These are phyloP conservation scores for Panurus biarmicus DNA, from an alignment of 2,113 vertebrate species.

Conservation along the genomic window DNA sequence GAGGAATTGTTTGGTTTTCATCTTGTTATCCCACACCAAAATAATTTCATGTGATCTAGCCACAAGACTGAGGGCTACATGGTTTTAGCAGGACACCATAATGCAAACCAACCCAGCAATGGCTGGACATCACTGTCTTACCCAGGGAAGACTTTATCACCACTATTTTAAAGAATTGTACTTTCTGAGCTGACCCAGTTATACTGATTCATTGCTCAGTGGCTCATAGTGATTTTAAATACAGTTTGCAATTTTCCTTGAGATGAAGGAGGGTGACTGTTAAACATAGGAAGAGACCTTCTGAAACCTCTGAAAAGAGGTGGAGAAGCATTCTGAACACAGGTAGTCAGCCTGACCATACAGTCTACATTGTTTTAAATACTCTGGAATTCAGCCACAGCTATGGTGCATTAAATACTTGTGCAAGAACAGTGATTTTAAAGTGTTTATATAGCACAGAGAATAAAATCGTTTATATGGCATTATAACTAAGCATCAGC, in stretches of 20 bases:
- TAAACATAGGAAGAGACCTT: not conserved
- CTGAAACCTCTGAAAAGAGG: not conserved
- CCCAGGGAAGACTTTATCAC: not conserved
- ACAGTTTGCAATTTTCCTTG: not conserved
- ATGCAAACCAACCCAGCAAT: not conserved
- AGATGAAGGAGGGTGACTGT: not conserved
- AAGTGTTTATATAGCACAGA: not conserved
- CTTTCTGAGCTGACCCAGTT: not conserved
- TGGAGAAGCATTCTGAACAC: not conserved
- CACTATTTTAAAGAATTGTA: not conserved
- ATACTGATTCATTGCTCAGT: not conserved
- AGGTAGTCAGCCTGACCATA: not conserved
- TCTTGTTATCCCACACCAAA: not conserved
- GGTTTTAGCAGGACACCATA: not conserved
- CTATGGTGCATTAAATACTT: not conserved
- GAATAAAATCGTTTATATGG: not conserved
- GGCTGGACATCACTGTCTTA: not conserved
- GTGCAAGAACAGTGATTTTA: not conserved
- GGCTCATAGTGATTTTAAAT: not conserved
- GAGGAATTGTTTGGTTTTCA: not conserved
- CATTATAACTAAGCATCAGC: not conserved
- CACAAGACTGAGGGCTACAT: not conserved
- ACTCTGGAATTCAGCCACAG: not conserved
- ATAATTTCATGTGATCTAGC: not conserved
- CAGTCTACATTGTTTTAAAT: not conserved